Base-by-base conservation (phyloP, 2,888 invertebrate genomes). In the Diadegma fenestrale region DNA sequence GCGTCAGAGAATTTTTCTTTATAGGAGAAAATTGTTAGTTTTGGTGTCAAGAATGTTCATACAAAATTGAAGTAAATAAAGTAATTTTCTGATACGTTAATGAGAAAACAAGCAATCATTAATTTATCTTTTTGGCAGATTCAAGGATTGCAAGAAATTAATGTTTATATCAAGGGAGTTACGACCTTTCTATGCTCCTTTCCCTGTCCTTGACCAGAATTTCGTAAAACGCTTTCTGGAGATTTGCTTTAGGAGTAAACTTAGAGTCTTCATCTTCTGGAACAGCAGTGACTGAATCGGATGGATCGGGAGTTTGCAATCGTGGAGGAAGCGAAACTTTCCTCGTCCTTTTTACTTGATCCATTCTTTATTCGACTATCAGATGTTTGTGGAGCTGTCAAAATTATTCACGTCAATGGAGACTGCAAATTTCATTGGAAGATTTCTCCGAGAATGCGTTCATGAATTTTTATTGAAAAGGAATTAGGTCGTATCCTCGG, bases 221-320 rank as follows among this genome's bases (percentile, higher is more conserved):
- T 43, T 90, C 87, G 63, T 92, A 92, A 19, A 91, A 85, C 12
- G 90, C 86, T 43, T 19, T 90, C 88, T 93, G 92, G 81, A 89
- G 88, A 80, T 93, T 92, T 33, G 91, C 77, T 61, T 92, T 92
- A 33, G 86, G 80, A 54, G 87, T 33, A 0, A 63, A 64, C 8
- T 84, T 66, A 8, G 58, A 26, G 4, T 14, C 26, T 14, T 77
- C 63, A 41, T 86, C 75, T n/a, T 86, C 37, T 37, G 37, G 51
- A 7, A 72, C 61, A n/a, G 64, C 63, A 66, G 84, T 51, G 69
- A 85, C 64, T 7, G 61, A 54, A 33, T 87, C 84, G 0, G 64
- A 73, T 76, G 87, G 48, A 61, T 88, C 83, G 4, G 87, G 88
- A 10, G 89, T 83, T 80, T 90, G 92, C 22, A 93, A 84, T 63